Base-by-base conservation (phyloP, 2,797 vertebrate genomes). In the Ctenosaura bakeri region DNA sequence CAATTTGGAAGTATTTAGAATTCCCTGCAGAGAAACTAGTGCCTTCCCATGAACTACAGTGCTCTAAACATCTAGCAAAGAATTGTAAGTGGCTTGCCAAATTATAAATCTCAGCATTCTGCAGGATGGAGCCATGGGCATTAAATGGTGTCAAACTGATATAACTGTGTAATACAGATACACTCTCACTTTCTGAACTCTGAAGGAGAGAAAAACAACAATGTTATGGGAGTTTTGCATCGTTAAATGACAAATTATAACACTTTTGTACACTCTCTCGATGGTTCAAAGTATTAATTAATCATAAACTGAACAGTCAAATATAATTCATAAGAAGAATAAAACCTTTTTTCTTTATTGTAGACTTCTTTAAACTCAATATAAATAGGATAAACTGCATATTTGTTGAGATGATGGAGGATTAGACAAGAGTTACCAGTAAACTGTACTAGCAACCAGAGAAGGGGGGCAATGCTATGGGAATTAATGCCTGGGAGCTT, bases 361-460 rank as follows among this genome's bases (percentile, higher is more conserved):
- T 73, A 38, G 66, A 82, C 26, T 42, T n/a, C 77, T 89, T 62
- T 76, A 76, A 83, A 76, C 9, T 26, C 32, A 20, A 20, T 6
- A 59, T 85, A 71, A 69, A 69, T 35, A 89, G 16, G 46, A 85
- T 69, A 89, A 78, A 80, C 35, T 71, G n/a, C 22, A 54, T 69
- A 85, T 77, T 71, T 78, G 35, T 71, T 82, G 69, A 86, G 66
- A 62, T 16, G 52, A 16, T 1, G 2, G 10, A 6, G 56, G 18
- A n/a, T 42, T 64, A 76, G 1, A 35, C 35, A 78, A 52, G 64
- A 81, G 50, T 38, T 73, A 35, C 50, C 59, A 87, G 59, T 35
- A 90, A 83, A 69, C 14, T 56, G 26, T 42, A 50, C 13, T 13
- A 71, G 59, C 18, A 77, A 76, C 35, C 24, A 5, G 16, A 6